Base-by-base conservation (phyloP, 2,797 vertebrate genomes). In the Podarcis lilfordi region DNA sequence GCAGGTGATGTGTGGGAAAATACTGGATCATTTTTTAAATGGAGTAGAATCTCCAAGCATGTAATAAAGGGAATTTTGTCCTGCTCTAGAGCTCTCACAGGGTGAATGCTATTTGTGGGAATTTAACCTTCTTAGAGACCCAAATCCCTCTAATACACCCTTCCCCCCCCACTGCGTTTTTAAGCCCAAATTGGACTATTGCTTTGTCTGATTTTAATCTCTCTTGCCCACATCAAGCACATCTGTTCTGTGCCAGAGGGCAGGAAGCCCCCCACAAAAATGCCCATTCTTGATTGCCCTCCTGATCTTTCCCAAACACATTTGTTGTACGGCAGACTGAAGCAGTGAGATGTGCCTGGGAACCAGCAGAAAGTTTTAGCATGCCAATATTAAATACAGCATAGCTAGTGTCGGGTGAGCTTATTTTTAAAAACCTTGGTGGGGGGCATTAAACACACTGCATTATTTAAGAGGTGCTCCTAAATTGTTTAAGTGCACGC, bases 211-310 rank as follows among this genome's bases (percentile, higher is more conserved):
- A 82, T 69, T 55, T 78, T 86, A 37, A 40, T 78, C 6, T 8
- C 61, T 6, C 6, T 68, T 23, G 86, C 83, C 89, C 61, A 21
- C 69, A 23, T 90, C 92, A 11, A 10, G 21, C 68, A 85, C 83
- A 81, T 84, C 78, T 78, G 75, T 59, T 89, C n/a, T 15, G 92
- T 91, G 93, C 92, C 90, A 88, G 94, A 94, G 91, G 92, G 93
- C 93, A 91, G 92, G 92, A 94, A 89, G 87, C 92, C 91, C 55
- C 55, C 87, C 77, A 6, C 1, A 0, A 83, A 90, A 45, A 74
- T 61, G 78, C 76, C 89, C 89, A 66, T 79, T 19, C 0, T 35
- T n/a, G 2, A 10, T 8, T 40, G 84, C 17, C 91, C 71, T 55
- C 15, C 71, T 45, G 64, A 27, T 1, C 66, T 84, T 0, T 2